Evolutionary conservation across 2,113 vertebrate genomes (phyloP).

Genomic region (Rhadina sibilatrix): DNA sequence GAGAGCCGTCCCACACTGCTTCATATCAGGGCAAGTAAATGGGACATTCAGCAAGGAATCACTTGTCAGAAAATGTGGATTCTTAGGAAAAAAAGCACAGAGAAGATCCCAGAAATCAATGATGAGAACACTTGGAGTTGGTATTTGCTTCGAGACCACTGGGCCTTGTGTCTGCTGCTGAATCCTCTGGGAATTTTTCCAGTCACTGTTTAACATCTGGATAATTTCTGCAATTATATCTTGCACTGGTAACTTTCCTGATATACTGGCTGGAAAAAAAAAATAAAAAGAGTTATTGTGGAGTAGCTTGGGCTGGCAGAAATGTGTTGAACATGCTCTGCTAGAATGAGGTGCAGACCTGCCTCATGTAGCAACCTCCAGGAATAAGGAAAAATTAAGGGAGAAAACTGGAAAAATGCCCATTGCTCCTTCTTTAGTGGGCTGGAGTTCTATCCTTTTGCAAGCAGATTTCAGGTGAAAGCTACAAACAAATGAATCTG

Average conservation of each 20-base stretch:
- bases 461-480: neutral
- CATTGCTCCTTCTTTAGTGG: neutral
- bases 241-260: neutral
- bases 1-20: neutral
- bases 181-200: neutral
- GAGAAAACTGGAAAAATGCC: neutral
- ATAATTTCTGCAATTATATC: neutral
- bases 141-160: neutral
- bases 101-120: neutral
- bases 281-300: rapidly evolving
- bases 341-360: neutral
- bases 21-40: neutral
- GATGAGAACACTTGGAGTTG: neutral
- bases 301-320: neutral
- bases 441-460: neutral
- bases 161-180: neutral
- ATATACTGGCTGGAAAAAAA: neutral
- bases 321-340: neutral
- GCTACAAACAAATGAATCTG: neutral
- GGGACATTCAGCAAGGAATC: neutral
- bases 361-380: neutral
- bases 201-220: neutral
- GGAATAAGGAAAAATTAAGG: neutral
- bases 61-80: neutral
- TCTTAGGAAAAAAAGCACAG: neutral